A percentile compares a stretch with the other conserved stretches of the same genome.
Conservation (phyloP, 2,888 invertebrate genomes). For the Rugalucina vietnamica region DNA sequence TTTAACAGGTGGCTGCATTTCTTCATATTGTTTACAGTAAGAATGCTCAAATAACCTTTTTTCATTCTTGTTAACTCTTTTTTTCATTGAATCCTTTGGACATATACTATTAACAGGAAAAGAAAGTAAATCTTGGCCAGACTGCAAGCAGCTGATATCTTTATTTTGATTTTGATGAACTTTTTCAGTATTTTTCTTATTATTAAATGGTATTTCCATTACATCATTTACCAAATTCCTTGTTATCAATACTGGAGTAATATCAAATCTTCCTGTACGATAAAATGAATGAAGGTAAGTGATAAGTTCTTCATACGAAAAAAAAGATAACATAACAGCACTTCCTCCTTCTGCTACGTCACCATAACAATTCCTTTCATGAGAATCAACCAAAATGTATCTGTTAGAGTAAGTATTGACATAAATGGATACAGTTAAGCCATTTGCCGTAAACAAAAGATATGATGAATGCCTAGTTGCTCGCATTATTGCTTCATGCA, state of each 20-base stretch:
- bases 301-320: conserved; percentile 6
- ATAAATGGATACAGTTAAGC: conserved; percentile 13
- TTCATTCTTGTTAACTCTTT: neutral
- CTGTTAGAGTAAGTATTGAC: neutral
- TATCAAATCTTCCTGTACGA: neutral
- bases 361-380: conserved; percentile 10
- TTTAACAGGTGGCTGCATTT: too few relatives aligned
- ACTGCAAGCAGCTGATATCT: neutral
- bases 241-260: conserved; percentile 16
- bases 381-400: conserved; percentile 22
- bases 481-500: conserved; percentile 14
- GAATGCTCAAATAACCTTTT: too few relatives aligned
- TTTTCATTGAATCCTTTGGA: neutral
- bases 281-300: neutral
- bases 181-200: neutral
- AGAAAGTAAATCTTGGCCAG: neutral
- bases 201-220: neutral
- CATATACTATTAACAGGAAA: conserved; percentile 5
- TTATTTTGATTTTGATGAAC: neutral
- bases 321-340: conserved; percentile 20
- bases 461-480: neutral
- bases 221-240: neutral
- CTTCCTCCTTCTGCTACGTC: neutral
- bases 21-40: too few relatives aligned
- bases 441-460: conserved; percentile 25